Conservation (phyloP, 2,797 vertebrate genomes). For the Poliocrania exsul region DNA sequence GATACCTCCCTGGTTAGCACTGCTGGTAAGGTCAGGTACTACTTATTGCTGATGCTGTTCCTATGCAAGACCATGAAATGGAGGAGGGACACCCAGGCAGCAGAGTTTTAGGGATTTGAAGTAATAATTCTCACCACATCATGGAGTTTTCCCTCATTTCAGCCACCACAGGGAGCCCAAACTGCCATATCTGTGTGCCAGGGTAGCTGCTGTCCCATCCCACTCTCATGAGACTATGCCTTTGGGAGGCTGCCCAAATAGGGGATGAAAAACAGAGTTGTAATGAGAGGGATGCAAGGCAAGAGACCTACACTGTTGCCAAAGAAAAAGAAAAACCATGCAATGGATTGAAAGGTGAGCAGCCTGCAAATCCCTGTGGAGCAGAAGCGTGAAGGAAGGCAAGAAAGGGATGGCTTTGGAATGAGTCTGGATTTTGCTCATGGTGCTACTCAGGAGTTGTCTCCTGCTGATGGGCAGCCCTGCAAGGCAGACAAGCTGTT, state of each 20-base stretch:
- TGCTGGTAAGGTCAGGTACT: not conserved
- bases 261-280: not conserved
- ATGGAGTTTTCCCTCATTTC: not conserved
- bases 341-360: not conserved
- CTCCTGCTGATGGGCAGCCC: not conserved
- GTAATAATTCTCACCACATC: not conserved
- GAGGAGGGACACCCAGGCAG: not conserved
- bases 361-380: not conserved
- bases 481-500: not conserved
- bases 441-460: not conserved
- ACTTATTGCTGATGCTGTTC: not conserved
- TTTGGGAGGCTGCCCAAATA: not conserved
- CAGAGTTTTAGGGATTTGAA: not conserved
- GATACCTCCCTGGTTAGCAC: not conserved
- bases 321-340: not conserved
- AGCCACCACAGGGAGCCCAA: not conserved
- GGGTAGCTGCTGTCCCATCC: rapidly evolving
- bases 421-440: not conserved
- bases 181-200: rapidly evolving
- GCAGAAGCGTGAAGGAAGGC: not conserved
- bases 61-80: not conserved
- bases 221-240: not conserved
- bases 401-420: not conserved
- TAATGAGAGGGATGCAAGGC: not conserved
- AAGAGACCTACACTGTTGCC: not conserved